Conservation (phyloP, 2,888 invertebrate genomes). For the Vesta saturnalis region DNA sequence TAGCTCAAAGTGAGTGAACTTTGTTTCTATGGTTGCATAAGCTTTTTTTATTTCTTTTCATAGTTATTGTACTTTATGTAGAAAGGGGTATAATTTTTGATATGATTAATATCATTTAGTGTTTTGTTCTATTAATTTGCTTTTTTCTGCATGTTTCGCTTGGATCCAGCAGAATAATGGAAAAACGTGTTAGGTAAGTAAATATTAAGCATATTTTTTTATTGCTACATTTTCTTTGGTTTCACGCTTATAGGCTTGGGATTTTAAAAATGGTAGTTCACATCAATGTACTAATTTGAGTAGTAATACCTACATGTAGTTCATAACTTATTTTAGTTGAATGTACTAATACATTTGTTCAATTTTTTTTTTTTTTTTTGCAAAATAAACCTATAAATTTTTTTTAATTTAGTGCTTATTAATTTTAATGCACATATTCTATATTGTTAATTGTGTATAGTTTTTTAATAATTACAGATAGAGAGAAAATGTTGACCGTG, state of each 20-base stretch:
- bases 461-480: no score
- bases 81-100: slow-evolving; percentile 23
- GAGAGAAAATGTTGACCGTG: no score
- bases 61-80: slow-evolving; percentile 14
- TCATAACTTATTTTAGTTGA: no score
- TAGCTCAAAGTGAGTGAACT: slow-evolving; percentile 77
- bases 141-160: slow-evolving; percentile 66
- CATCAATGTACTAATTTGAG: no score
- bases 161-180: slow-evolving; percentile 77
- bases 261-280: background rate
- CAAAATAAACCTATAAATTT: no score
- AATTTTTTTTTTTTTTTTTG: no score
- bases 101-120: slow-evolving; percentile 36
- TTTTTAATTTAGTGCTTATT: no score
- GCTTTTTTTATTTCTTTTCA: slow-evolving; percentile 14
- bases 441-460: no score
- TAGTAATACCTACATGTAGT: no score
- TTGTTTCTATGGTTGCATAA: slow-evolving; percentile 14
- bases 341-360: no score
- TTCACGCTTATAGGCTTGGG: background rate
- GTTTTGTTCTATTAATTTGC: slow-evolving; percentile 47
- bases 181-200: slow-evolving; percentile 86
- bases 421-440: no score
- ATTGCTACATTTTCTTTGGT: background rate
- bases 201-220: slow-evolving; percentile 17